These are phyloP conservation scores for Calycopis cecrops DNA, from an alignment of 1,140 invertebrate species.

Conservation along the genomic window DNA sequence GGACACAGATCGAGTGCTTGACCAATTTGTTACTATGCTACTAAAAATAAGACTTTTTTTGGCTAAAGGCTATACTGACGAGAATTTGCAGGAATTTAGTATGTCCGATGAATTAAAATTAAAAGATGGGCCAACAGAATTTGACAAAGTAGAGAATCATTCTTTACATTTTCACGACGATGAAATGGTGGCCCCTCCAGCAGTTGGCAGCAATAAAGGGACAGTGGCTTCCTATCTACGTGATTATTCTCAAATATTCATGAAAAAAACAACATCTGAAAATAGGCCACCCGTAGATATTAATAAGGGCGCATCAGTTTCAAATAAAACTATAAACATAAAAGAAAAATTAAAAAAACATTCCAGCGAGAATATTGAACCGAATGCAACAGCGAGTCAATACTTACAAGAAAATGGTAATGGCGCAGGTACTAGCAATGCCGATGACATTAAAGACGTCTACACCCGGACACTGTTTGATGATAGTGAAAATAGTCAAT, in stretches of 20 bases:
- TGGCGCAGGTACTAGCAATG: too few species aligned
- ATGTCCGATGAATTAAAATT: slow-evolving; percentile 22
- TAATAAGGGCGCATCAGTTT: too few species aligned
- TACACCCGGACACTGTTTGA: too few species aligned
- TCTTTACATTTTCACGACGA: slow-evolving; percentile 30
- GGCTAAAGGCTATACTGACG: slow-evolving; percentile 33
- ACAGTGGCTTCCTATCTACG: slow-evolving; percentile 46
- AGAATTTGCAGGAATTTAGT: slow-evolving; percentile 20
- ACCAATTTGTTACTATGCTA: slow-evolving; percentile 63
- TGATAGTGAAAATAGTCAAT: too few species aligned
- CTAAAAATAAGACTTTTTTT: slow-evolving; percentile 47
- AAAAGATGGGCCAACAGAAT: slow-evolving; percentile 19
- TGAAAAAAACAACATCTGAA: slow-evolving; percentile 47
- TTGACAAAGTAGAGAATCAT: slow-evolving; percentile 22
- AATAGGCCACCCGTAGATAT: background rate
- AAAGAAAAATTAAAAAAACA: too few species aligned
- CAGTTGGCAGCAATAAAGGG: slow-evolving; percentile 38
- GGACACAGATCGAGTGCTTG: slow-evolving; percentile 55
- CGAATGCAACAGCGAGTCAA: too few species aligned
- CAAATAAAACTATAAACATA: too few species aligned
- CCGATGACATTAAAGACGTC: too few species aligned
- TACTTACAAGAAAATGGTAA: too few species aligned
- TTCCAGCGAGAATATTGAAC: too few species aligned
- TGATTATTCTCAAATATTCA: slow-evolving; percentile 61
- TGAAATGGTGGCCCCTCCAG: slow-evolving; percentile 40